Percentiles rank a stretch among this genome's conserved stretches.
Conservation (phyloP, 2,888 invertebrate genomes). For the Terebella lapidaria region DNA sequence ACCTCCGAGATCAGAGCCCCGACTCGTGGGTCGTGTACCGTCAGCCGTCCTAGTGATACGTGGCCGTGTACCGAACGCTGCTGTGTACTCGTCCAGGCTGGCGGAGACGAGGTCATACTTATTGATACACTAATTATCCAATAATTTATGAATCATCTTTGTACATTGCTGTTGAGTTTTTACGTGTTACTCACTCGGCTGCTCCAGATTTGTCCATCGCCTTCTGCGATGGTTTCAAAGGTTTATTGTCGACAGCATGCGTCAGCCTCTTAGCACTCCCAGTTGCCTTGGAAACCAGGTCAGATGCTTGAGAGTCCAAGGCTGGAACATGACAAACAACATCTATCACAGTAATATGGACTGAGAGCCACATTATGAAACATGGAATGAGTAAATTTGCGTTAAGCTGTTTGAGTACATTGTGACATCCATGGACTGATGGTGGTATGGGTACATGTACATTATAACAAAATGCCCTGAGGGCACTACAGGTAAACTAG, state of each 20-base stretch:
- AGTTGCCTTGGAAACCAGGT: constrained; percentile 9
- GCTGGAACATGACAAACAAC: too few species aligned
- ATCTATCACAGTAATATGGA: too few species aligned
- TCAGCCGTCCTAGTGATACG: constrained; percentile 12
- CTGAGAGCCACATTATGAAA: too few species aligned
- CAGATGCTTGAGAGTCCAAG: constrained; percentile 13
- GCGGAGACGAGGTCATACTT: too few species aligned
- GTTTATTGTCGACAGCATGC: constrained; percentile 10
- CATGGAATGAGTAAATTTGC: too few species aligned
- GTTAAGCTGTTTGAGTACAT: too few species aligned
- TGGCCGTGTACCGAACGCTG: neutral
- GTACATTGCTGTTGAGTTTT: too few species aligned
- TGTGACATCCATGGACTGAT: too few species aligned
- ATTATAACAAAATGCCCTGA: too few species aligned
- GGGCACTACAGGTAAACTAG: too few species aligned
- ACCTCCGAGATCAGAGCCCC: constrained; percentile 24
- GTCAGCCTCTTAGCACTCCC: constrained; percentile 11
- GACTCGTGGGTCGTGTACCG: neutral
- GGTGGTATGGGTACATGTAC: too few species aligned
- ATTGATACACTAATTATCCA: too few species aligned
- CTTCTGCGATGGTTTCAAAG: constrained; percentile 27
- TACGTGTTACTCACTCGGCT: neutral
- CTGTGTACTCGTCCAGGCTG: neutral
- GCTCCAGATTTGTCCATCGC: constrained; percentile 24
- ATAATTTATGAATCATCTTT: neutral